Conservation (phyloP, 2,113 vertebrate species). For the Sminthopsis crassicaudata region DNA sequence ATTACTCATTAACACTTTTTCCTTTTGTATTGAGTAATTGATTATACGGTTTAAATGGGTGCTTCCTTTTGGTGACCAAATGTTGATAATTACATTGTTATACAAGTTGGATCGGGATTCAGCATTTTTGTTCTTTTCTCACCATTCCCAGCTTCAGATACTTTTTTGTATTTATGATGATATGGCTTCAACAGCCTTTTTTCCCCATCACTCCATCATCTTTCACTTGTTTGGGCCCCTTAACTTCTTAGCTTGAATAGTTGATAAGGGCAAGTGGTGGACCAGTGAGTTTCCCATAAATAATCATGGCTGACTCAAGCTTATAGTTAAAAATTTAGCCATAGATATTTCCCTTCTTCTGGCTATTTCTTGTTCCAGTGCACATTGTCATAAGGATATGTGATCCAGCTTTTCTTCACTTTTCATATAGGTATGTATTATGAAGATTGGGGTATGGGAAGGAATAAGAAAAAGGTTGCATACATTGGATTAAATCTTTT, state of each 20-base stretch:
- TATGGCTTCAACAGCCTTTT: background rate
- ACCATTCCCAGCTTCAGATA: background rate
- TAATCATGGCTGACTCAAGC: background rate
- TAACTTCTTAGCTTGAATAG: background rate
- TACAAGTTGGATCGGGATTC: background rate
- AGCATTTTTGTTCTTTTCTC: background rate
- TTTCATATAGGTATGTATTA: slow-evolving; percentile 47
- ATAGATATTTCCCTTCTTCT: accelerated
- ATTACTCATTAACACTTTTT: background rate
- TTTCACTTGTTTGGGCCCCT: background rate
- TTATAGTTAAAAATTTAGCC: background rate
- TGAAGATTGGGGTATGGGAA: slow-evolving; percentile 49
- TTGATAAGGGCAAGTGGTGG: background rate
- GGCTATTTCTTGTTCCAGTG: background rate
- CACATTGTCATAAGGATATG: slow-evolving; percentile 28
- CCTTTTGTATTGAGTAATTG: background rate
- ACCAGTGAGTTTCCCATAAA: background rate
- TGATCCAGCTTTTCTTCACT: slow-evolving; percentile 36
- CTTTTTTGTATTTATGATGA: background rate
- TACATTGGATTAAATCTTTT: slow-evolving; percentile 72
- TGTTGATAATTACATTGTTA: background rate
- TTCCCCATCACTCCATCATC: background rate
- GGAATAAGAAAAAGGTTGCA: slow-evolving; percentile 70
- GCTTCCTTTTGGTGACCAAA: background rate
- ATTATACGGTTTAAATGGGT: background rate